phyloP scores from a whole-genome alignment of 2,797 vertebrate genomes.

The Sarcophilus harrisii region DNA sequence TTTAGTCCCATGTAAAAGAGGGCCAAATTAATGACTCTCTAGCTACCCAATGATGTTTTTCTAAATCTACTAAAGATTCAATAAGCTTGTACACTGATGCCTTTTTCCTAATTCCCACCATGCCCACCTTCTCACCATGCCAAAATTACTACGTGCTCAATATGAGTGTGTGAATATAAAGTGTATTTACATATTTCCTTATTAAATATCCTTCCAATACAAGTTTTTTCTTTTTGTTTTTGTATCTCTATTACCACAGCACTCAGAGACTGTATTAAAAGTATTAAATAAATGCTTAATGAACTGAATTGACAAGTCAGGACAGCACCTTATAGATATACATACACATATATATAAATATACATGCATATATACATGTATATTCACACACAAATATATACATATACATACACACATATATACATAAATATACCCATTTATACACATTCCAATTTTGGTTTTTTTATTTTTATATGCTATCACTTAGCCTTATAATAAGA shows the following conservation, averaged over 20 bases:
- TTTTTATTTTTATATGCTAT: neutral
- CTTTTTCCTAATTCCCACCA: neutral
- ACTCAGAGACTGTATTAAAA: neutral
- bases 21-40: neutral
- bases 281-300: neutral
- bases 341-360: neutral
- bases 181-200: neutral
- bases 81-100: constrained; percentile 1
- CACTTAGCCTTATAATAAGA: neutral
- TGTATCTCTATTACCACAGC: neutral
- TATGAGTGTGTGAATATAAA: neutral
- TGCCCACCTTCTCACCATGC: neutral
- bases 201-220: neutral
- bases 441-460: neutral
- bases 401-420: neutral
- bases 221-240: neutral
- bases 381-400: neutral
- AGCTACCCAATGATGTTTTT: constrained; percentile 5
- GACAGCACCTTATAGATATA: neutral
- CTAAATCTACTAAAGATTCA: neutral
- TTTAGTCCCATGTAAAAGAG: neutral
- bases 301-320: neutral
- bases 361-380: too few relatives aligned
- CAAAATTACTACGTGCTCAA: neutral
- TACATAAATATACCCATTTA: too few relatives aligned